Evolutionary conservation across 2,113 vertebrate species (phyloP), one percentile per base, ranked within the genome.

Genomic region (Platichthys flesus): DNA sequence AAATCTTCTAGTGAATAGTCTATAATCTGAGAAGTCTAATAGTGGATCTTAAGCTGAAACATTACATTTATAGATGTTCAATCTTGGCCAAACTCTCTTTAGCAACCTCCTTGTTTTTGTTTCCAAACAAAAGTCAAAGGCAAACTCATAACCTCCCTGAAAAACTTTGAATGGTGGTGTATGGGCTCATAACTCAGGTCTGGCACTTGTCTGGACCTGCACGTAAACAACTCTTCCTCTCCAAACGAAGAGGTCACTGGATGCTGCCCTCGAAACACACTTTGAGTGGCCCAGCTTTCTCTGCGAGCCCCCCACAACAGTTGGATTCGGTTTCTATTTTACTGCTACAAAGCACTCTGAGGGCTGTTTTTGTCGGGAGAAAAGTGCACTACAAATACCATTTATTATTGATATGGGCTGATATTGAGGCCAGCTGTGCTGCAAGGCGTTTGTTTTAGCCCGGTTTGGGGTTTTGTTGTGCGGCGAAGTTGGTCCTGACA

Each of bases 331-430:
- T 79, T 80, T 80, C 78, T 74, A 45, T 85, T 90, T 84, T 82
- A 49, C 76, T 31, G 68, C 86, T 73, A 83, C 81, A 87, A 82
- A 87, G 79, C 83, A 74, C 87, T 80, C 51, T 45, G 51, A 40
- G 80, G 81, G 81, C 70, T 59, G 67, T 78, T 91, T 85, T 84
- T 76, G 78, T 85, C 18, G 15, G 78, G 71, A 51, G 70, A 84
- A 88, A 91, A 88, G 72, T 73, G 77, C 85, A 74, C 55, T 57
- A 83, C 84, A 90, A 86, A 88, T 10, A 59, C 13, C 74, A 86
- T 93, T 56, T 76, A 91, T 92, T 90, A 93, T 93, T 90, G 83
- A 93, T 88, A 71, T 0, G 47, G 31, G 56, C 65, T 82, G 88
- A 86, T 89, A 88, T 66, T 1, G 79, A 89, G 85, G 90, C 74